Percentiles rank a stretch among this genome's conserved stretches.
phyloP scores from a whole-genome alignment of 1,140 invertebrate genomes.

The Bombus breviceps region DNA sequence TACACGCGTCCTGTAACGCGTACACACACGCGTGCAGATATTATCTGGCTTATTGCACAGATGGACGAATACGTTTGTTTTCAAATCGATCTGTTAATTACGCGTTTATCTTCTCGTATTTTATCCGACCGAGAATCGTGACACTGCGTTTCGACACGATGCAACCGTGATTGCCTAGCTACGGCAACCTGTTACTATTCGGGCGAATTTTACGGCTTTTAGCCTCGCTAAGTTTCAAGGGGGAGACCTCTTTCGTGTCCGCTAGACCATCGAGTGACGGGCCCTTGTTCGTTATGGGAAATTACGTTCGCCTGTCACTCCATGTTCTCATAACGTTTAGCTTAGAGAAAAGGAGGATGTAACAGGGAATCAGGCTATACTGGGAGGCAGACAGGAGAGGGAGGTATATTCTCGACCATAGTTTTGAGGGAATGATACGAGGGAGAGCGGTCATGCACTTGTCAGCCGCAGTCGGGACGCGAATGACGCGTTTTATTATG shows the following conservation, averaged over 20 bases:
- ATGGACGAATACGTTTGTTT: constrained; percentile 35
- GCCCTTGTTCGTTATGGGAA: constrained; percentile 33
- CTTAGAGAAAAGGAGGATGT: not conserved
- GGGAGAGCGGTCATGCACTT: constrained; percentile 5
- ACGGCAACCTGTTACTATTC: constrained; percentile 36
- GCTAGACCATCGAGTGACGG: not conserved
- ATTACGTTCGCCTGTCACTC: constrained; percentile 18
- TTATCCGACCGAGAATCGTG: constrained; percentile 16
- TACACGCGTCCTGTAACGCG: not conserved
- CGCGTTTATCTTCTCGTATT: constrained; percentile 49
- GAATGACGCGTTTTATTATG: constrained; percentile 25
- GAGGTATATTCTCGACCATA: not conserved
- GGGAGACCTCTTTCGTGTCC: not conserved
- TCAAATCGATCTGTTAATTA: constrained; percentile 52
- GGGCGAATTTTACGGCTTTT: constrained; percentile 17
- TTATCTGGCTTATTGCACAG: constrained; percentile 41
- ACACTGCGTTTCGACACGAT: constrained; percentile 30
- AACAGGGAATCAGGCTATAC: not conserved
- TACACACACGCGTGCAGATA: not conserved
- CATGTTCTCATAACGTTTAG: constrained; percentile 20
- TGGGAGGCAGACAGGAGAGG: no score
- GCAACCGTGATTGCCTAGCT: constrained; percentile 32
- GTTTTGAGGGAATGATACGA: not conserved
- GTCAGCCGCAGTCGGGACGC: not conserved
- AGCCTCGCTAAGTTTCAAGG: not conserved